These are phyloP conservation scores for Pachypanchax playfairii DNA, from an alignment of 2,113 vertebrate genomes.

Conservation along the genomic window DNA sequence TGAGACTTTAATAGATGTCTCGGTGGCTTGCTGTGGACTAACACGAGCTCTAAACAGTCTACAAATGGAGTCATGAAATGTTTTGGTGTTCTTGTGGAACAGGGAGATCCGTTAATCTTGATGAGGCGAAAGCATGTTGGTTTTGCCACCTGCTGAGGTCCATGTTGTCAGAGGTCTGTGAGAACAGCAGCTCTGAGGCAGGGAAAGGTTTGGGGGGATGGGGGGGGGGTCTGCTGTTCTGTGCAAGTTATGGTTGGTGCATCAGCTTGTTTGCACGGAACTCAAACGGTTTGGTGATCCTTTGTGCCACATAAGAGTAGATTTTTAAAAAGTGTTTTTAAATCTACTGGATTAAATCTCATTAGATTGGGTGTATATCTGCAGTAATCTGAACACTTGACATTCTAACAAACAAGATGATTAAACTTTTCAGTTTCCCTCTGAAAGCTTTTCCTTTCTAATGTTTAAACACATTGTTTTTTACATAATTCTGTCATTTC, in stretches of 20 bases:
- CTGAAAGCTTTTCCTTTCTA: too few relatives aligned
- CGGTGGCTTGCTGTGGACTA: conserved; percentile 3
- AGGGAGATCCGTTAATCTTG: conserved; percentile 46
- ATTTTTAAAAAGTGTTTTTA: neutral
- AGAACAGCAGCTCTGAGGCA: conserved; percentile 12
- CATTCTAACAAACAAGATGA: too few relatives aligned
- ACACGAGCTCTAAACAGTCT: neutral
- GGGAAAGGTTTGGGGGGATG: too few relatives aligned
- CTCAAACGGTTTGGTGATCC: neutral
- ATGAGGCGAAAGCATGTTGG: conserved; percentile 43
- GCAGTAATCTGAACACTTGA: too few relatives aligned
- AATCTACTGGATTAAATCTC: neutral
- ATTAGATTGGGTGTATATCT: neutral
- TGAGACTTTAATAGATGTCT: conserved; percentile 7
- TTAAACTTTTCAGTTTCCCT: too few relatives aligned
- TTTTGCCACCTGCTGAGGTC: conserved; percentile 44
- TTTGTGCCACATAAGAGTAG: neutral
- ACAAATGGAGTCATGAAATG: conserved; percentile 13
- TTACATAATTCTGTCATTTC: too few relatives aligned
- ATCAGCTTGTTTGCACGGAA: neutral
- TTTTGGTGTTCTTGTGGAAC: conserved; percentile 26
- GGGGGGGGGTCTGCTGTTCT: too few relatives aligned
- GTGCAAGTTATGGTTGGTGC: neutral
- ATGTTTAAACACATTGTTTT: too few relatives aligned
- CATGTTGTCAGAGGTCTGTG: conserved; percentile 23